Conservation (phyloP, 1,140 invertebrate species). For the Xylocopa sonorina region DNA sequence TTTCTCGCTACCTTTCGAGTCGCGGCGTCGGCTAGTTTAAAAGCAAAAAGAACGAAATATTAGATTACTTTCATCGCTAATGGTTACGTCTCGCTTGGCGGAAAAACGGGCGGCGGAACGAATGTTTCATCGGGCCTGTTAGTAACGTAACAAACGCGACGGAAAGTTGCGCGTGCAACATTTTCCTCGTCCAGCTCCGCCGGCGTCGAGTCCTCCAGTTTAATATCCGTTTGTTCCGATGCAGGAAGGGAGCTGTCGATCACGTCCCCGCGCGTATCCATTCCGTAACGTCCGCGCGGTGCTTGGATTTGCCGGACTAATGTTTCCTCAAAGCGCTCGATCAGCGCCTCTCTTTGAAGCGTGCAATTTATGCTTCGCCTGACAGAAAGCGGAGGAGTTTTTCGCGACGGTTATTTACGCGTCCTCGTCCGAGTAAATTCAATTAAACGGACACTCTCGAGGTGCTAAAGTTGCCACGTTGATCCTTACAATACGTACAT, state of each 20-base stretch:
- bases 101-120: too few relatives aligned
- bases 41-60: too few relatives aligned
- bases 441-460: background rate
- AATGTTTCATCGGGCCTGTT: background rate
- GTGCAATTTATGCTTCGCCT: constrained; percentile 18
- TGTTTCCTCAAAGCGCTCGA: constrained; percentile 56
- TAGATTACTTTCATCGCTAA: too few relatives aligned
- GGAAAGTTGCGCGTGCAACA: background rate
- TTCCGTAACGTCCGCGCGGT: constrained; percentile 47
- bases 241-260: constrained; percentile 55
- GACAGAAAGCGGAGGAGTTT: constrained; percentile 33
- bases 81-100: too few relatives aligned
- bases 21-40: too few relatives aligned
- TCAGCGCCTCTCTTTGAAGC: constrained; percentile 34
- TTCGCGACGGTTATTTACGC: constrained; percentile 26
- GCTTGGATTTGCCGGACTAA: constrained; percentile 59
- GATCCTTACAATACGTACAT: too few relatives aligned
- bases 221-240: constrained; percentile 34
- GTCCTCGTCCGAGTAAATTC: constrained; percentile 21
- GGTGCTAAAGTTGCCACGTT: background rate
- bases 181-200: background rate
- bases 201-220: constrained; percentile 10
- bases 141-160: background rate
- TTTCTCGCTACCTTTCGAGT: too few relatives aligned
- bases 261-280: constrained; percentile 38